phyloP scores from a whole-genome alignment of 2,797 vertebrate genomes.

The Sphenodon punctatus region DNA sequence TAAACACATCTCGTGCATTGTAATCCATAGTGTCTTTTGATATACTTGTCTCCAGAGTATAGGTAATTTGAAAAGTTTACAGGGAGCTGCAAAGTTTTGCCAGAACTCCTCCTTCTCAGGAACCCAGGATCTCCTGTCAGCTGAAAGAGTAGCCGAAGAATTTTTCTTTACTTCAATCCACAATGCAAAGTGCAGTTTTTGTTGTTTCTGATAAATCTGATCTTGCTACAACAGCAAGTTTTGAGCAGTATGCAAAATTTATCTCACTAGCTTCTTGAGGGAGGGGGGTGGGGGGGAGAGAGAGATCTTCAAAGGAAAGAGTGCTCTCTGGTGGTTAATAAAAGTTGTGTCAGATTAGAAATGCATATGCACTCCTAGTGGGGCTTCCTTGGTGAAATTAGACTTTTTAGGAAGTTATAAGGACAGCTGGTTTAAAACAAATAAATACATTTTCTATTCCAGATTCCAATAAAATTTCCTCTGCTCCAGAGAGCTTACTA shows the following conservation, averaged over 20 bases:
- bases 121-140: conserved; percentile 62
- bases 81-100: conserved; percentile 61
- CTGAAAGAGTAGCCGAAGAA: conserved; percentile 63
- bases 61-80: conserved; percentile 65
- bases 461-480: too few species aligned
- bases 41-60: conserved; percentile 68
- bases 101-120: conserved; percentile 64
- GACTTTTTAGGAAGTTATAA: background rate
- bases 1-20: conserved; percentile 65
- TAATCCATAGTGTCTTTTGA: conserved; percentile 68
- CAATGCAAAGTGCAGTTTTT: conserved; percentile 60
- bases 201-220: conserved; percentile 69
- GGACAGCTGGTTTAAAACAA: background rate
- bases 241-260: conserved; percentile 69
- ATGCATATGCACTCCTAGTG: background rate
- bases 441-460: too few species aligned
- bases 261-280: conserved; percentile 49
- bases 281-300: conserved; percentile 25
- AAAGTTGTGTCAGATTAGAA: conserved; percentile 57
- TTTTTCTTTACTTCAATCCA: conserved; percentile 71
- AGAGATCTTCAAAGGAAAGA: conserved; percentile 70
- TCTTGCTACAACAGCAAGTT: conserved; percentile 64
- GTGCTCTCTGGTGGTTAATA: conserved; percentile 79
- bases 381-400: background rate
- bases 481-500: too few species aligned